Percentiles rank a stretch among this genome's conserved stretches.
phyloP scores from a whole-genome alignment of 2,888 invertebrate genomes.

The Amphipyra berbera region DNA sequence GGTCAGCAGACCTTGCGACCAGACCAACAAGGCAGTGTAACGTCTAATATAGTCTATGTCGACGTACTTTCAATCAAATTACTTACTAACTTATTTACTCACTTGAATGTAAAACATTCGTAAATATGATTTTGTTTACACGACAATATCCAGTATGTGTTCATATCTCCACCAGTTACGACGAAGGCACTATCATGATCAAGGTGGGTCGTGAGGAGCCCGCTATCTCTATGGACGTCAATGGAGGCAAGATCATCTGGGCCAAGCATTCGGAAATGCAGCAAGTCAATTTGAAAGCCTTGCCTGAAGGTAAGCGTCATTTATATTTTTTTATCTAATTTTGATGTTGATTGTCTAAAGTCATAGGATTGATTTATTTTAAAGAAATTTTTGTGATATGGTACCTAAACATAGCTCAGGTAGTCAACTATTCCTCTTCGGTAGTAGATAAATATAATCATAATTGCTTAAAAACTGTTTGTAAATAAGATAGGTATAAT shows the following conservation, averaged over 20 bases:
- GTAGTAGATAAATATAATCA: no score
- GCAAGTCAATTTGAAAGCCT: conserved; percentile 97
- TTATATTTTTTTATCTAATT: no score
- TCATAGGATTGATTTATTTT: no score
- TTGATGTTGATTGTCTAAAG: no score
- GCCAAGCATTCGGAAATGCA: conserved; percentile 99
- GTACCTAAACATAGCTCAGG: conserved; percentile 6
- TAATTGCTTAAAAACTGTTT: no score
- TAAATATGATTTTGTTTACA: conserved; percentile 33
- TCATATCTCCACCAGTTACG: conserved; percentile 90
- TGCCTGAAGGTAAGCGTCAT: conserved; percentile 91
- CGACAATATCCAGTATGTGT: conserved; percentile 23
- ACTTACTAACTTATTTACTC: no score
- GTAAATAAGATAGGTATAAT: no score
- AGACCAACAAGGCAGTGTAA: no score
- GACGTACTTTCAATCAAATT: not conserved
- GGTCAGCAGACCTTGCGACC: no score
- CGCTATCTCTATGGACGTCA: conserved; percentile 99
- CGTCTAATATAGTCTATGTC: no score
- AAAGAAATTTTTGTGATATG: conserved; percentile 4
- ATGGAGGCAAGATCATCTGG: conserved; percentile 99
- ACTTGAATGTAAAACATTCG: conserved; percentile 16
- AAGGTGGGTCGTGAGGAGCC: conserved; percentile 99
- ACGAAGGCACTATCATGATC: conserved; percentile 98
- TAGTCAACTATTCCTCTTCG: conserved; percentile 1